These are phyloP conservation scores for Actinia tenebrosa DNA, from an alignment of 64 coral and sea anemone genomes.

Conservation along the genomic window DNA sequence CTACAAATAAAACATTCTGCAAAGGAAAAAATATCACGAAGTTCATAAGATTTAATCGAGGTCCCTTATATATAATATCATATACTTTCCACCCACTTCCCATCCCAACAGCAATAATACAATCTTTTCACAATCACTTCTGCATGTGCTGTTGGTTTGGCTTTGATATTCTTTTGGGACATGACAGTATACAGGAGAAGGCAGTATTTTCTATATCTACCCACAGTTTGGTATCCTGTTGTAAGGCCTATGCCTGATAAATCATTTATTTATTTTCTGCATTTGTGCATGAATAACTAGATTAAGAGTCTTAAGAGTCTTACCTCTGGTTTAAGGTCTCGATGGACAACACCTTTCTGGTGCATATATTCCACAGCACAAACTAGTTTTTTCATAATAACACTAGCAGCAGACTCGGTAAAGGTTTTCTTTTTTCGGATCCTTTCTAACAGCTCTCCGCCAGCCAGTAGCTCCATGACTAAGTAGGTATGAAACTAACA, in stretches of 20 bases:
- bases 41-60: background rate
- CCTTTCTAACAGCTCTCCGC: slow-evolving; percentile 91
- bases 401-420: slow-evolving; percentile 88
- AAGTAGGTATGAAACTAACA: slow-evolving; percentile 90
- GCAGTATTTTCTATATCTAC: too few species aligned
- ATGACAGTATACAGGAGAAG: too few species aligned
- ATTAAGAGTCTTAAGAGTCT: too few species aligned
- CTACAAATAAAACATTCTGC: slow-evolving; percentile 97
- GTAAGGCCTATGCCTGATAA: too few species aligned
- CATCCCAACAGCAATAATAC: too few species aligned
- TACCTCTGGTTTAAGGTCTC: slow-evolving; percentile 99
- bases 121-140: too few species aligned
- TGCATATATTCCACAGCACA: slow-evolving; percentile 96
- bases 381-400: slow-evolving; percentile 81
- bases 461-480: slow-evolving; percentile 86
- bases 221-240: too few species aligned
- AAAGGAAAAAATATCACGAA: slow-evolving; percentile 2
- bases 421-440: slow-evolving; percentile 97
- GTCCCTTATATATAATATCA: background rate
- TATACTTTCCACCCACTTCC: too few species aligned
- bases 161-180: too few species aligned
- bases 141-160: too few species aligned
- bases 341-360: slow-evolving; percentile 83
- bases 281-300: too few species aligned
- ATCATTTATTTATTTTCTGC: too few species aligned